Conservation (phyloP, 2,113 vertebrate species). For the Dipodomys stephensi region DNA sequence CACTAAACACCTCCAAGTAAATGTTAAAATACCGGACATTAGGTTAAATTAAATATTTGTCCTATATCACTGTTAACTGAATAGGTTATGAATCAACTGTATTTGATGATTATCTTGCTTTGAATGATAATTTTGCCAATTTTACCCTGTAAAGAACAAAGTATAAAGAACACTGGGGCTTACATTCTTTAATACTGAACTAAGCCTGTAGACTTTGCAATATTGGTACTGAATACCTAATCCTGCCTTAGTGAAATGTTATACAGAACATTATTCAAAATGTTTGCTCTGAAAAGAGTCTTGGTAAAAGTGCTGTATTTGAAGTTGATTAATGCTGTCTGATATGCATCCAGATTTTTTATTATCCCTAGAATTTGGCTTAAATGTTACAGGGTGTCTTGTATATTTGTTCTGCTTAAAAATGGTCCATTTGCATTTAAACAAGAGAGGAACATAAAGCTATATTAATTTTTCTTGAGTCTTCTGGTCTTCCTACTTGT, state of each 20-base stretch:
- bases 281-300: conserved; percentile 67
- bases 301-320: conserved; percentile 57
- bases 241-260: conserved; percentile 66
- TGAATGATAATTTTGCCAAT: conserved; percentile 68
- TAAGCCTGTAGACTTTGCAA: conserved; percentile 60
- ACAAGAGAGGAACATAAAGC: background rate
- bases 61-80: conserved; percentile 52
- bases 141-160: conserved; percentile 64
- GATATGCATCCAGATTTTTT: conserved; percentile 60
- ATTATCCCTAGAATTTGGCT: conserved; percentile 69
- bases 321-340: conserved; percentile 59
- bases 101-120: conserved; percentile 66
- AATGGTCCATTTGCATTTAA: conserved; percentile 62
- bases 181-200: conserved; percentile 65
- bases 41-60: conserved; percentile 47
- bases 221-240: conserved; percentile 60
- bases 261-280: conserved; percentile 58
- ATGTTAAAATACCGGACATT: conserved; percentile 41
- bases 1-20: conserved; percentile 60
- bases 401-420: conserved; percentile 62
- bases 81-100: conserved; percentile 68
- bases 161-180: conserved; percentile 73
- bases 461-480: conserved; percentile 19
- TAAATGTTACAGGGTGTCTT: conserved; percentile 71
- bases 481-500: conserved; percentile 3